Base-by-base conservation (phyloP, 2,888 invertebrate species). In the Athrips mouffetella region DNA sequence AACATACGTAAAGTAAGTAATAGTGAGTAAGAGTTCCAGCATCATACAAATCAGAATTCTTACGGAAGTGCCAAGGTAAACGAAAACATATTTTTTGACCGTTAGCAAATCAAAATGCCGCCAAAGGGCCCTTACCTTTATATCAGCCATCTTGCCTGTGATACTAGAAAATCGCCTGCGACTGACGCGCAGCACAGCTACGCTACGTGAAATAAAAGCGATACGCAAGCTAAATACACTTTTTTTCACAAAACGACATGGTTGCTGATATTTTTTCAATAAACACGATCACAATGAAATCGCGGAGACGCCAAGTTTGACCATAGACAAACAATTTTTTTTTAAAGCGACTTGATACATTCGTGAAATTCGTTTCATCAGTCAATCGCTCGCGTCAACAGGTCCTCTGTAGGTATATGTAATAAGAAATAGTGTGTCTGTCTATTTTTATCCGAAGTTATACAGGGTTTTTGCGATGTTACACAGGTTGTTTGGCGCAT, bases 41-140 rank as follows among this genome's bases (percentile, higher is more conserved):
- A 3, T 33, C 13, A 7, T 31, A 15, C 5, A 30, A 35, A 35
- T 31, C 7, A 27, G n/a, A 27, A 18, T 37, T 39, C 15, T 31
- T 20, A 37, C 8, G 21, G 11, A 33, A 45, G 27, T 29, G 13
- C 21, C 15, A 15, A 47, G 16, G 11, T 21, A 48, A 23, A 31
- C 25, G 23, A 51, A 15, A 44, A 48, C 39, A 23, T 39, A 30
- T 15, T 48, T 50, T 70, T 69, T 64, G 75, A 76, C 85, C 84
- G 87, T 86, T 86, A 79, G 46, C 54, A 62, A n/a, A 75, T 72
- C 73, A 85, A 87, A 88, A 86, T 85, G 82, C 88, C 88, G 88
- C 88, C 84, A 87, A 86, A 74, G 59, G 60, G 62, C 21, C 49
- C 49, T 41, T 69, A 89, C 89, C 85, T 87, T 88, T 73, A 89